A percentile compares a stretch with the other conserved stretches of the same genome.
Evolutionary conservation across 2,888 invertebrate genomes (phyloP).

Genomic region (Uropetala carovei): DNA sequence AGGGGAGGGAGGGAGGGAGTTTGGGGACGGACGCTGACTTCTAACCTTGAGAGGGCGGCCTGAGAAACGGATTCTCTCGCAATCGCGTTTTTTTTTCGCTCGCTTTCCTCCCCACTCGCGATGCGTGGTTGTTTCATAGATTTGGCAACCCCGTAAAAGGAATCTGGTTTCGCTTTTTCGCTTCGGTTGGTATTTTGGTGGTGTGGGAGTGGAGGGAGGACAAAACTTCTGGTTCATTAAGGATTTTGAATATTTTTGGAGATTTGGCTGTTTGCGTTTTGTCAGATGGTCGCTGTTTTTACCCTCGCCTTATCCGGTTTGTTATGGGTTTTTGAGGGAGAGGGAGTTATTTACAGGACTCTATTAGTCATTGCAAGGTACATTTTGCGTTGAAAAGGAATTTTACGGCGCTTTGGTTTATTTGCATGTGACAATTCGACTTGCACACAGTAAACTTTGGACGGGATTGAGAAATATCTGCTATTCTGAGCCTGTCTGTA

Average conservation of each 20-base stretch:
- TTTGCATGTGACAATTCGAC: too few species aligned
- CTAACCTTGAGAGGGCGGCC: constrained; percentile 37
- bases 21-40: not conserved
- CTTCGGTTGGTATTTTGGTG: not conserved
- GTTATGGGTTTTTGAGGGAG: too few species aligned
- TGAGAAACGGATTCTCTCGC: constrained; percentile 25
- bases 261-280: not conserved
- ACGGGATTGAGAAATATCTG: too few species aligned
- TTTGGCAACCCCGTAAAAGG: constrained; percentile 49
- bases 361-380: too few species aligned
- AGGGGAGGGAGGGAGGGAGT: not conserved
- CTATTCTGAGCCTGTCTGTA: too few species aligned
- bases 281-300: not conserved
- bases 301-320: too few species aligned
- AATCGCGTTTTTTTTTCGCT: not conserved
- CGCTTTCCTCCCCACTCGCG: not conserved
- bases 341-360: too few species aligned
- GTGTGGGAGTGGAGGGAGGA: not conserved
- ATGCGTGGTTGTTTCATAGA: constrained; percentile 41
- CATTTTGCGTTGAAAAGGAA: too few species aligned
- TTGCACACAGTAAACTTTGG: too few species aligned
- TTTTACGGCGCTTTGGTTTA: too few species aligned
- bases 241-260: not conserved
- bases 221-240: not conserved
- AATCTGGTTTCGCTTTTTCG: not conserved